Base-by-base conservation (phyloP, 1,140 invertebrate species). In the Drosophila bipectinata region DNA sequence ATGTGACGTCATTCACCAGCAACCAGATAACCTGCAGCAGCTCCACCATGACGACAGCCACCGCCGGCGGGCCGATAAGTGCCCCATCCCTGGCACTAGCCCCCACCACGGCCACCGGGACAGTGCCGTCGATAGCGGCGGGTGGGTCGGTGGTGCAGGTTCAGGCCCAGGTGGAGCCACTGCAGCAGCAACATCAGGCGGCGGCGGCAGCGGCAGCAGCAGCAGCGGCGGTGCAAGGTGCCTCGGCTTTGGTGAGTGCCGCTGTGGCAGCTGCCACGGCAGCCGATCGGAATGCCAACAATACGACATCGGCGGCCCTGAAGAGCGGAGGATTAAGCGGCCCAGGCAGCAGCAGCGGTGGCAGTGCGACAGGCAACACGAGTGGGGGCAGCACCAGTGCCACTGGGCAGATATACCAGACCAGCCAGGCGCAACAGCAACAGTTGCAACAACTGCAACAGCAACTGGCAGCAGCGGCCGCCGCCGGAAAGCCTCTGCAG, bases 1-100 rank as follows among this genome's bases (percentile, higher is more conserved):
- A 96, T 93, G 95, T 96, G 60, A 96, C 96, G 53, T 96, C 95
- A 56, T 94, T 95, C 66, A 94, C 93, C 79, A 94, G 94, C 78
- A 94, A 94, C 80, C 94, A 94, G 77, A 92, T 93, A 24, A 91
- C 90, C 32, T 93, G 93, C 69, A 92, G 93, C 68, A 94, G 90
- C 88, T 94, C 92, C 85, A 94, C 93, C 14, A 93, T 92, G 77
- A 94, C 90, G 90, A 92, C 93, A 59, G 92, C 91, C 84, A 92
- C 92, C 78, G 93, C 92, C 9, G 82, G 82, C 5, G 92, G 82
- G 0, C 81, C 81, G 21, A 85, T 85, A 7, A 78, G 92, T 66
- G 91, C 90, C 0, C 67, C 89, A 10, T 74, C 85, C 52, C 73
- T 90, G 77, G 82, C 72, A 4, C 77, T 90, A 75, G 84, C 72